A percentile compares a stretch with the other conserved stretches of the same genome.
These are phyloP conservation scores for Rambutsinella grinnellia DNA, from an alignment of 2,888 invertebrate genomes.

Conservation along the genomic window DNA sequence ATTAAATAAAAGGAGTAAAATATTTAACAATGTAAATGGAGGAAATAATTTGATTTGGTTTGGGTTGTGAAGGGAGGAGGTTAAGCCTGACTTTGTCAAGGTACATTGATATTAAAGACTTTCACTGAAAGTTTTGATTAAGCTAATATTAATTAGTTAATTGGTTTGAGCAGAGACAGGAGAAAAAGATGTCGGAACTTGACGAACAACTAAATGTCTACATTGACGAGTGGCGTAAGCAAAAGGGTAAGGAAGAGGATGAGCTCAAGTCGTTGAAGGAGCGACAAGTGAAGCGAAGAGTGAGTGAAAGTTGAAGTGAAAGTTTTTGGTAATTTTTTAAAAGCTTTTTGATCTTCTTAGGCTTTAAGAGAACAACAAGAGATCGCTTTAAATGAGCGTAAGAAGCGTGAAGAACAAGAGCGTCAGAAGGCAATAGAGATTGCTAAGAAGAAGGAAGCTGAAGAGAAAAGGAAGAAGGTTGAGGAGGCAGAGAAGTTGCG, in stretches of 20 bases:
- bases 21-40: too few species aligned
- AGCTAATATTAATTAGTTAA: too few species aligned
- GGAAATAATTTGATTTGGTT: too few species aligned
- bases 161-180: slow-evolving; percentile 52
- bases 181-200: slow-evolving; percentile 51
- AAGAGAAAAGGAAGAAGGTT: slow-evolving; percentile 49
- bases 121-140: too few species aligned
- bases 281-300: slow-evolving; percentile 50
- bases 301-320: neutral
- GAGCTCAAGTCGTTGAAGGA: slow-evolving; percentile 55
- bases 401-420: slow-evolving; percentile 54
- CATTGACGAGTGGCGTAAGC: slow-evolving; percentile 62
- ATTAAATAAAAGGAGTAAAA: too few species aligned
- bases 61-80: slow-evolving; percentile 57
- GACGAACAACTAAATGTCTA: slow-evolving; percentile 57
- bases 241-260: slow-evolving; percentile 54
- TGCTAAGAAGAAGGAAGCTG: slow-evolving; percentile 54
- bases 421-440: slow-evolving; percentile 51
- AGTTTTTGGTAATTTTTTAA: neutral
- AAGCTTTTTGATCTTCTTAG: neutral
- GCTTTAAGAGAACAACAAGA: slow-evolving; percentile 51
- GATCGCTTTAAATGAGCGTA: slow-evolving; percentile 45
- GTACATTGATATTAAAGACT: slow-evolving; percentile 31
- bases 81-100: slow-evolving; percentile 58
- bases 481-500: slow-evolving; percentile 57